Percentiles rank a stretch among this genome's conserved stretches.
phyloP scores from a whole-genome alignment of 1,140 invertebrate species.

The Venturia canescens region DNA sequence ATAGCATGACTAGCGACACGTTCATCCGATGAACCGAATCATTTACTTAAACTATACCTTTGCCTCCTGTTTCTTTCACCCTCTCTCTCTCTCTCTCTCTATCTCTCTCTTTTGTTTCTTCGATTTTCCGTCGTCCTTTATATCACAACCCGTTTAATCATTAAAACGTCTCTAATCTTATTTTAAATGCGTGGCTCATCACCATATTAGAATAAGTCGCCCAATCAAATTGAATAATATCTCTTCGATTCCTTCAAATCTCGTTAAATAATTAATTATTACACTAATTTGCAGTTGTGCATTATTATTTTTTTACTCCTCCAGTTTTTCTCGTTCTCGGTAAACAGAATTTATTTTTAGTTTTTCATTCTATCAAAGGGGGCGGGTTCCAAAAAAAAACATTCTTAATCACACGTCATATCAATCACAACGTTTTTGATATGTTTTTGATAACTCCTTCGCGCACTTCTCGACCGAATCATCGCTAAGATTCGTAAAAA shows the following conservation, averaged over 20 bases:
- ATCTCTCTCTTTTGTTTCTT: neutral
- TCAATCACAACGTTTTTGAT: slow-evolving; percentile 50
- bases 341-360: slow-evolving; percentile 34
- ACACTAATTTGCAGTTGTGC: slow-evolving; percentile 52
- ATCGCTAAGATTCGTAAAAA: too few species aligned
- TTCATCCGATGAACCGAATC: slow-evolving; percentile 37
- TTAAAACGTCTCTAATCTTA: slow-evolving; percentile 38
- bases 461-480: slow-evolving; percentile 29
- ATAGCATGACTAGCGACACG: slow-evolving; percentile 47
- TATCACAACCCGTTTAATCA: slow-evolving; percentile 45
- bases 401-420: slow-evolving; percentile 50
- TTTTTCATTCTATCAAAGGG: slow-evolving; percentile 48
- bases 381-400: slow-evolving; percentile 54
- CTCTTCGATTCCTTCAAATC: slow-evolving; percentile 36
- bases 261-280: slow-evolving; percentile 50
- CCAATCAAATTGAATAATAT: slow-evolving; percentile 49
- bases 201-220: slow-evolving; percentile 50
- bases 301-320: slow-evolving; percentile 29
- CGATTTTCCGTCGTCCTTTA: slow-evolving; percentile 7
- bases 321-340: slow-evolving; percentile 23
- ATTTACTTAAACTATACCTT: slow-evolving; percentile 37
- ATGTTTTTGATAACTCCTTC: slow-evolving; percentile 55
- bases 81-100: slow-evolving; percentile 21
- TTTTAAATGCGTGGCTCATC: slow-evolving; percentile 42
- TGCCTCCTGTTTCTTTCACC: slow-evolving; percentile 24